Evolutionary conservation across 2,888 invertebrate species (phyloP).

Genomic region (Mimumesa dahlbomi): DNA sequence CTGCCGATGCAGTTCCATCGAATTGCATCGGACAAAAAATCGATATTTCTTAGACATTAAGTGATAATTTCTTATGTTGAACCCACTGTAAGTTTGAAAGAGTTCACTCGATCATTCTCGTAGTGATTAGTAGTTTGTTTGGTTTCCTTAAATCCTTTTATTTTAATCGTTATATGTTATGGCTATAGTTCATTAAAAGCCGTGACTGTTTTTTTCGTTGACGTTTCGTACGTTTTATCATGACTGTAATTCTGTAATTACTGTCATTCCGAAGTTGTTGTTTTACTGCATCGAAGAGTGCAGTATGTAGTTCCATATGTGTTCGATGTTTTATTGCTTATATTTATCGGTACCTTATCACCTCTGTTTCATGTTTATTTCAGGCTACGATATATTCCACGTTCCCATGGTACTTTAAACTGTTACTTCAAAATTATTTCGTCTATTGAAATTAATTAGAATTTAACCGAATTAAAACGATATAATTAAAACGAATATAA

Average conservation of each 20-base stretch:
- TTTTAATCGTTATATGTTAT: constrained; percentile 49
- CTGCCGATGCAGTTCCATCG: too few species aligned
- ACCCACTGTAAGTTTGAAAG: constrained; percentile 63
- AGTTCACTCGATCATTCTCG: constrained; percentile 53
- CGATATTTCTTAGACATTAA: too few species aligned
- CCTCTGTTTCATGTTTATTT: constrained; percentile 50
- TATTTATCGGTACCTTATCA: constrained; percentile 33
- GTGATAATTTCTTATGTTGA: too few species aligned
- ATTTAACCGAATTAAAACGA: too few species aligned
- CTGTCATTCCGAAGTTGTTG: constrained; percentile 21
- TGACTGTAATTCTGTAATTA: constrained; percentile 23
- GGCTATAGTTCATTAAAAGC: constrained; percentile 19
- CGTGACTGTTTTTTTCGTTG: constrained; percentile 36
- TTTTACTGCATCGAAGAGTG: constrained; percentile 24
- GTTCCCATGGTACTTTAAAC: too few species aligned
- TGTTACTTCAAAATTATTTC: too few species aligned
- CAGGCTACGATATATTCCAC: constrained; percentile 54
- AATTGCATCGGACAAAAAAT: too few species aligned
- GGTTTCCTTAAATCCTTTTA: constrained; percentile 52
- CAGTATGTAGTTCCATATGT: constrained; percentile 38
- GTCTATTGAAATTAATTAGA: too few species aligned
- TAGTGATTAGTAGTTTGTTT: constrained; percentile 58
- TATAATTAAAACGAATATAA: too few species aligned
- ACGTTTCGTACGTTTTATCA: constrained; percentile 25
- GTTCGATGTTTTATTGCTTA: constrained; percentile 55